phyloP scores from a whole-genome alignment of 2,888 invertebrate genomes.

The Epicampocera succincta region DNA sequence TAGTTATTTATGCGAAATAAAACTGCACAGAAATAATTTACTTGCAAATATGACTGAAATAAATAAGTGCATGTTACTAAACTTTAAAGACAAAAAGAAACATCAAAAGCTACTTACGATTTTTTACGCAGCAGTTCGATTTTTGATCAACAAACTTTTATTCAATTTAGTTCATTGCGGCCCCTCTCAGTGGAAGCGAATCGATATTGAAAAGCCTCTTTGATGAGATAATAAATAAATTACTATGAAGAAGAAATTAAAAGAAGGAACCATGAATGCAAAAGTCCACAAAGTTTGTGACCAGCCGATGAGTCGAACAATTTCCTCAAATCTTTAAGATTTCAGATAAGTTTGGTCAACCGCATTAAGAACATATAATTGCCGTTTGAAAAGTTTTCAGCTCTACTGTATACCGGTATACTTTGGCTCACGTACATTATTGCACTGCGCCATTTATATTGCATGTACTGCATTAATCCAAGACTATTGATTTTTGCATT shows the following conservation, averaged over 20 bases:
- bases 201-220: slow-evolving; percentile 58
- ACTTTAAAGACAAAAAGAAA: slow-evolving; percentile 27
- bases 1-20: slow-evolving; percentile 65
- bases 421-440: not conserved
- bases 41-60: slow-evolving; percentile 4
- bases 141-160: slow-evolving; percentile 39
- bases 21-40: slow-evolving; percentile 37
- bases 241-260: slow-evolving; percentile 44
- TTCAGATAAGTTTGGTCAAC: no score
- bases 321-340: no score
- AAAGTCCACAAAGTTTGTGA: no score
- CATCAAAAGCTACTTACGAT: slow-evolving; percentile 29
- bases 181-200: slow-evolving; percentile 37
- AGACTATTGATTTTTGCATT: no score
- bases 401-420: not conserved
- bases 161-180: slow-evolving; percentile 31
- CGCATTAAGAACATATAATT: no score
- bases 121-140: slow-evolving; percentile 31
- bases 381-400: no score
- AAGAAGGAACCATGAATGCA: no score
- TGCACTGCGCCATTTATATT: no score
- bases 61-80: slow-evolving; percentile 48
- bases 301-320: no score
- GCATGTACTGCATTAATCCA: no score
- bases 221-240: slow-evolving; percentile 66